phyloP scores from a whole-genome alignment of 2,888 invertebrate species.

The Diachrysia chrysitis region DNA sequence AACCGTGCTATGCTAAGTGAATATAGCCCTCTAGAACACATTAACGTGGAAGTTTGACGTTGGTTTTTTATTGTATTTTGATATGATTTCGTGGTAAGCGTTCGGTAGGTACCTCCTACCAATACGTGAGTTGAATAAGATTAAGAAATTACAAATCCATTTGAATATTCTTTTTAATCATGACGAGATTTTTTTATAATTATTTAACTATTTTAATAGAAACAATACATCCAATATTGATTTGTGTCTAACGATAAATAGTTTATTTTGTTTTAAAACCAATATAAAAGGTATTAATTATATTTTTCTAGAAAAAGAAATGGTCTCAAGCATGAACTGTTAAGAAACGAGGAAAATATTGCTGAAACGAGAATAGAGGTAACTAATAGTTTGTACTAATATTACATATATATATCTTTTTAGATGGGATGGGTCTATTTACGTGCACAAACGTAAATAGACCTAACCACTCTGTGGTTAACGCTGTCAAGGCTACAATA shows the following conservation, averaged over 20 bases:
- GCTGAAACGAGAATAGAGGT: slow-evolving; percentile 87
- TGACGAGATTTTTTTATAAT: too few species aligned
- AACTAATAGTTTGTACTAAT: slow-evolving; percentile 45
- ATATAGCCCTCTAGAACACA: slow-evolving; percentile 55
- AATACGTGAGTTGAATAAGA: slow-evolving; percentile 2
- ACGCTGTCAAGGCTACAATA: not conserved
- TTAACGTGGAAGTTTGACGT: slow-evolving; percentile 56
- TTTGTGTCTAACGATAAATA: not conserved
- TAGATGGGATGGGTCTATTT: not conserved
- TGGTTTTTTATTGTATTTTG: slow-evolving; percentile 55
- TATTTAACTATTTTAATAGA: too few species aligned
- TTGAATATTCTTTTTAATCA: too few species aligned
- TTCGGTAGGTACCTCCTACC: too few species aligned
- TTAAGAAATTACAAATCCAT: too few species aligned
- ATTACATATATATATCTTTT: not conserved
- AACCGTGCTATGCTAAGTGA: slow-evolving; percentile 62
- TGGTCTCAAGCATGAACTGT: slow-evolving; percentile 83
- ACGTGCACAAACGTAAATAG: too few species aligned
- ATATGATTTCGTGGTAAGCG: slow-evolving; percentile 35
- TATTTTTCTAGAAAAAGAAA: slow-evolving; percentile 80
- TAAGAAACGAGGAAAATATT: slow-evolving; percentile 82
- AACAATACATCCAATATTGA: too few species aligned
- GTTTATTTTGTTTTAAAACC: not conserved
- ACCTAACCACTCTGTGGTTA: not conserved
- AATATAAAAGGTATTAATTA: slow-evolving; percentile 34